Conservation (phyloP, 2,113 vertebrate genomes). For the Carollia perspicillata region DNA sequence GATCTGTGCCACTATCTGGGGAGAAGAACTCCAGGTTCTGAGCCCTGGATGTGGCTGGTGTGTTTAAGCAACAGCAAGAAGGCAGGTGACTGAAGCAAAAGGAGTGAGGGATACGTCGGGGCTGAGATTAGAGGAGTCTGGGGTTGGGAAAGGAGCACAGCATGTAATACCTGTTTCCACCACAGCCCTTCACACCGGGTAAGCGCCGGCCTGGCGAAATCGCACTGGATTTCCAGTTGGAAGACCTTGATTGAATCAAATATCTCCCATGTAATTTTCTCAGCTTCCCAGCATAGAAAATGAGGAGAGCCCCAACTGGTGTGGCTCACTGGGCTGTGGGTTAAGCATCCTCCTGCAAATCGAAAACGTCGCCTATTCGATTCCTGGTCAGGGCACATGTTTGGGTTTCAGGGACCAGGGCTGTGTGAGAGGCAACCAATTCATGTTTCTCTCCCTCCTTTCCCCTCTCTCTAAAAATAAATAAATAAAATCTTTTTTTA, state of each 20-base stretch:
- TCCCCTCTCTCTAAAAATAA: too few relatives aligned
- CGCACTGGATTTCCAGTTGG: background rate
- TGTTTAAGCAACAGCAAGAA: background rate
- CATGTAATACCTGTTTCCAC: background rate
- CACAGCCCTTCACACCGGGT: rapidly evolving
- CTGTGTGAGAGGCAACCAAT: too few relatives aligned
- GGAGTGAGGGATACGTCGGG: background rate
- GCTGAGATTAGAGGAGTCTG: background rate
- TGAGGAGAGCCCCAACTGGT: background rate
- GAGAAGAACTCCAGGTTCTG: background rate
- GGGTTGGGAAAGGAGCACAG: background rate
- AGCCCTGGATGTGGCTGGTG: background rate
- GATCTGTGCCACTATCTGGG: background rate
- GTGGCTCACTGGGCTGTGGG: too few relatives aligned
- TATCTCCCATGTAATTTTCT: background rate
- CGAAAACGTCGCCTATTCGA: too few relatives aligned
- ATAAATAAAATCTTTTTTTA: too few relatives aligned
- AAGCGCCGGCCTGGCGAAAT: background rate
- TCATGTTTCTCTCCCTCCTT: too few relatives aligned
- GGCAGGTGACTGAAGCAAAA: background rate
- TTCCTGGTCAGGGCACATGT: too few relatives aligned
- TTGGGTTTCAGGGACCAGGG: too few relatives aligned
- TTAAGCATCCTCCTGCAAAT: too few relatives aligned
- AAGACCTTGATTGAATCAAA: background rate
- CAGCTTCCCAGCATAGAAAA: background rate